Conservation (phyloP, 2,888 invertebrate genomes). For the Lomographa bimaculata region DNA sequence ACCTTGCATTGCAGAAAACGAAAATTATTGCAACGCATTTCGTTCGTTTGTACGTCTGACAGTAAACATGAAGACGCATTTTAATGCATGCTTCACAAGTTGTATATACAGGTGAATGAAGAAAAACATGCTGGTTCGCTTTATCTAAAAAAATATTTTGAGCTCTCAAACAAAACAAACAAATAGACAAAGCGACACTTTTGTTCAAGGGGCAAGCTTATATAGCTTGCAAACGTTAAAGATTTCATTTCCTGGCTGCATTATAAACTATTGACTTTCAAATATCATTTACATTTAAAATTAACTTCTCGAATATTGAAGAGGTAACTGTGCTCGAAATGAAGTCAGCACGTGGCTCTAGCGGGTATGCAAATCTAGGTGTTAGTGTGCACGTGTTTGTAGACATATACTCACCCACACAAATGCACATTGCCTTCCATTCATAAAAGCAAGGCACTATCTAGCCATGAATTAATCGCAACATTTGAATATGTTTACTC, state of each 20-base stretch:
- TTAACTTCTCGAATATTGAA: slow-evolving; percentile 75
- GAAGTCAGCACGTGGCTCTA: slow-evolving; percentile 72
- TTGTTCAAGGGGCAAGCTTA: slow-evolving; percentile 31
- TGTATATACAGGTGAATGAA: slow-evolving; percentile 4
- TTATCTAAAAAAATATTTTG: neutral
- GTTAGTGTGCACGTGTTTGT: slow-evolving; percentile 49
- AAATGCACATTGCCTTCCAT: slow-evolving; percentile 61
- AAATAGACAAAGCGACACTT: slow-evolving; percentile 8
- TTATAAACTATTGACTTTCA: slow-evolving; percentile 66
- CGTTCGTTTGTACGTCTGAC: slow-evolving; percentile 1
- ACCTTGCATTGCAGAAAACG: slow-evolving; percentile 6
- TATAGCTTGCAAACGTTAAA: slow-evolving; percentile 48
- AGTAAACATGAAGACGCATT: slow-evolving; percentile 2
- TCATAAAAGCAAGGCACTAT: slow-evolving; percentile 80
- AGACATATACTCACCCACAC: slow-evolving; percentile 55
- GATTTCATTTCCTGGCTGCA: slow-evolving; percentile 48
- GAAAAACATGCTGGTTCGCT: slow-evolving; percentile 7
- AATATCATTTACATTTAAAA: slow-evolving; percentile 75
- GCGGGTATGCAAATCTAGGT: slow-evolving; percentile 73
- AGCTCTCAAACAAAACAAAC: slow-evolving; percentile 5
- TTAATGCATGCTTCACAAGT: neutral
- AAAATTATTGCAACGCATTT: neutral
- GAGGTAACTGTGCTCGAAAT: slow-evolving; percentile 71
- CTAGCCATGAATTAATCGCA: slow-evolving; percentile 83
- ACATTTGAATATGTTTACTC: slow-evolving; percentile 83